Evolutionary conservation across 2,888 invertebrate species (phyloP), one percentile per base, ranked within the genome.

Genomic region (Digitonthophagus gazella): DNA sequence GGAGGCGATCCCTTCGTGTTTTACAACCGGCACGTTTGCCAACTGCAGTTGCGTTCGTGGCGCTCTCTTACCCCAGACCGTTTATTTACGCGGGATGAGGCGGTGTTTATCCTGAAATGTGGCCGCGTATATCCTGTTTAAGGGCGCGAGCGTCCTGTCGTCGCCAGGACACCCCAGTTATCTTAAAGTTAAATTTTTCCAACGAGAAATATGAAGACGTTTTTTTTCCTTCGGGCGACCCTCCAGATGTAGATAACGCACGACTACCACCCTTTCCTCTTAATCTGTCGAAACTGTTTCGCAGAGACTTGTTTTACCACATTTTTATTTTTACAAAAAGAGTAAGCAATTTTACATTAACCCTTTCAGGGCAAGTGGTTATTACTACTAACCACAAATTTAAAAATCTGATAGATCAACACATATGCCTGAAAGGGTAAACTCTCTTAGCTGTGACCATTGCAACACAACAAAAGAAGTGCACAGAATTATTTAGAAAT

Each of bases 81-180:
- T 72, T 74, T 74, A 74, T 74, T 73, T 72, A 68, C 68, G 72
- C 69, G 69, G 66, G 71, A 44, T 44, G 28, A 44, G 28, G 28
- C 28, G 69, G 54, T 67, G 73, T 72, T 76, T 76, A 76, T 76
- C 74, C 76, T 75, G 73, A 76, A 76, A 75, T 73, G 76, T 75
- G 72, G 74, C 74, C 73, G 71, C 73, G 73, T 76, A 75, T 73
- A 76, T 75, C 74, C 71, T 71, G 71, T 74, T 75, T 75, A 75
- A 70, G 74, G 73, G 72, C 73, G 72, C 73, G 68, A 68, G 69
- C 11, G 20, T n/a, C 18, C n/a, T 19, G 61, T 20, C 18, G 61
- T 61, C 61, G 61, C 18, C 61, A 61, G 61, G 68, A 69, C 66
- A 70, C 68, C 68, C 72, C 72, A 66, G 64, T 67, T 64, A 69